Evolutionary conservation across 2,797 vertebrate genomes (phyloP), one percentile per base, ranked within the genome.

Genomic region (Streptopelia turtur): DNA sequence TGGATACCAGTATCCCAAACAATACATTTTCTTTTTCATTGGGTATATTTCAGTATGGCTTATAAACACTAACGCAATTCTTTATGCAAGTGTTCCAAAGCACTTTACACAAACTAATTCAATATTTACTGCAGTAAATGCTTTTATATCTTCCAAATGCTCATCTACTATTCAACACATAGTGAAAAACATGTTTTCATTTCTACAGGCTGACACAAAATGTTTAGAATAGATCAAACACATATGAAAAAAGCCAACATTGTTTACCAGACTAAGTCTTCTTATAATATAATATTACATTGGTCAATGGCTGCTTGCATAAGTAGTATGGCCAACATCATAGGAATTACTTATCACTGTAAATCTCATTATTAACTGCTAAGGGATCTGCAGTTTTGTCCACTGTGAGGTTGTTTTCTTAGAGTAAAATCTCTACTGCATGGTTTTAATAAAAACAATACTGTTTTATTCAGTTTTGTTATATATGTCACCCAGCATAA

Each of bases 391-490:
- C 60, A 60, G n/a, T 63, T 64, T 43, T 12, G 24, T 78, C 37
- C 22, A 9, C 16, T 30, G 17, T 83, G 64, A 85, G 13, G 41
- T 72, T 87, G 18, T 37, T 83, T 87, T 60, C 39, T 87, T 68
- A 37, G 53, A 74, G 69, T 75, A 78, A 89, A 87, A 45, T 22
- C 35, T 68, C 52, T 77, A 11, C 31, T 66, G 33, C 20, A 14
- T 86, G 37, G 57, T 88, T 93, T 91, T 68, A 78, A 21, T 24
- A 47, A 87, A 87, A 83, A 1, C 53, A 91, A 57, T 85, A 61
- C 17, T 53, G 9, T 50, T 86, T 91, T 83, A 78, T 78, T 93
- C 68, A 81, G 28, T 93, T 96, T 94, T 93, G 39, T 49, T 83
- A 14, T 91, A 64, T 87, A 81, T 86, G 57, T 71, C 69, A 77